Conservation (phyloP, 2,113 vertebrate species). For the Donacobius atricapilla region DNA sequence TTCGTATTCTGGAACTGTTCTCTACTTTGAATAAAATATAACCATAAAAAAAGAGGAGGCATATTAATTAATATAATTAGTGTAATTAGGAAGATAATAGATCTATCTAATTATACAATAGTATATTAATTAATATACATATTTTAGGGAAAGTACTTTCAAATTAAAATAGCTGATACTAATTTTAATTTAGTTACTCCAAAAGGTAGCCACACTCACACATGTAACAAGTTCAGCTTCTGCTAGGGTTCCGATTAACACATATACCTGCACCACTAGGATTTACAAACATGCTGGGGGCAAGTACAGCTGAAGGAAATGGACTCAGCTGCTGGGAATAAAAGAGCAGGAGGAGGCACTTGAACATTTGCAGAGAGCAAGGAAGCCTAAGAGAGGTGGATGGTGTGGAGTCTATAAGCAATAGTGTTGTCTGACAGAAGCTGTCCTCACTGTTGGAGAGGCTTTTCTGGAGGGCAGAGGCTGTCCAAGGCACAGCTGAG, state of each 20-base stretch:
- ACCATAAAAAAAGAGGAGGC: not conserved
- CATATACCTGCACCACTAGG: not conserved
- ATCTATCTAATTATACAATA: not conserved
- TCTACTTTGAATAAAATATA: not conserved
- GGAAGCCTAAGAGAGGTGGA: not conserved
- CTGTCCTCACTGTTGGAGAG: not conserved
- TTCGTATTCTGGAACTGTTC: not conserved
- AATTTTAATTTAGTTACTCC: not conserved
- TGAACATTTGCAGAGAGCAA: not conserved
- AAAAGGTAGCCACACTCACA: not conserved
- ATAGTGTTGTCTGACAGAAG: accelerated
- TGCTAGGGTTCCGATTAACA: not conserved
- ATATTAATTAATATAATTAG: not conserved
- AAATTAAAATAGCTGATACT: not conserved
- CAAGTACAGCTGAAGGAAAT: not conserved
- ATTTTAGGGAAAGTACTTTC: not conserved
- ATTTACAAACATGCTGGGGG: not conserved
- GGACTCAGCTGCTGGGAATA: not conserved
- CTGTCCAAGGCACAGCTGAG: not conserved
- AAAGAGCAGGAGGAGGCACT: not conserved
- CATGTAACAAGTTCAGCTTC: not conserved
- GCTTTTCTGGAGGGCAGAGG: not conserved
- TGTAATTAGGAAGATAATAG: not conserved
- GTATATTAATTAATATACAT: not conserved
- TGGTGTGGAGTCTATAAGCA: not conserved